phyloP scores from a whole-genome alignment of 2,113 vertebrate species.

The Podarcis raffonei region DNA sequence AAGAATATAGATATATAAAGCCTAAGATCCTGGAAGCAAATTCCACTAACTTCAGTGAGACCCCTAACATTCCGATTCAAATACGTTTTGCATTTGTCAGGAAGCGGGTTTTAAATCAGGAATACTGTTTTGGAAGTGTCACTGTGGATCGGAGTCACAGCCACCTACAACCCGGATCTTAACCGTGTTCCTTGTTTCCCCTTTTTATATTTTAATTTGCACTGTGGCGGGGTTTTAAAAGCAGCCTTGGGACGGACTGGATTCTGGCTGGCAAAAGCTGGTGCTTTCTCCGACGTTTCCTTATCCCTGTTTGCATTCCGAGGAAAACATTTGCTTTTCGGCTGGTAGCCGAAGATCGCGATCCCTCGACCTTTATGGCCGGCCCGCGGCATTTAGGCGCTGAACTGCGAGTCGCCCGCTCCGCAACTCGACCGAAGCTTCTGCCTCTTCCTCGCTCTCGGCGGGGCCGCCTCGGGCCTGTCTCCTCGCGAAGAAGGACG shows the following conservation, averaged over 20 bases:
- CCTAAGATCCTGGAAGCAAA: neutral
- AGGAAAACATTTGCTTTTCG: neutral
- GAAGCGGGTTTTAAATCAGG: neutral
- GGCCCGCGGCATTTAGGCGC: slow-evolving; percentile 5
- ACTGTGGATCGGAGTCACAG: neutral
- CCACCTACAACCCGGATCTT: neutral
- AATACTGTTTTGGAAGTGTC: neutral
- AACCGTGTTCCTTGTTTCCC: neutral
- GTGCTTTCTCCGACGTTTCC: neutral
- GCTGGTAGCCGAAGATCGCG: neutral
- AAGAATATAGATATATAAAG: too few relatives aligned
- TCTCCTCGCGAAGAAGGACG: too few relatives aligned
- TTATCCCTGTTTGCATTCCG: neutral
- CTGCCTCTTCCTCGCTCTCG: neutral
- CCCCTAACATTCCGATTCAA: neutral
- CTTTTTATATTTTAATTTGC: neutral
- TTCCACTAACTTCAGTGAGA: neutral
- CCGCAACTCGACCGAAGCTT: neutral
- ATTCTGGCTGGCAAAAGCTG: neutral
- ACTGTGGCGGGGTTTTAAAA: neutral
- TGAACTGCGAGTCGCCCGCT: slow-evolving; percentile 14
- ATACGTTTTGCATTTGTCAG: neutral
- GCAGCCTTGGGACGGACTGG: too few relatives aligned
- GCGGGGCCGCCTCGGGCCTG: neutral
- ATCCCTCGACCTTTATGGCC: slow-evolving; percentile 16